Conservation (phyloP, 2,888 invertebrate genomes). For the Congeria kusceri region DNA sequence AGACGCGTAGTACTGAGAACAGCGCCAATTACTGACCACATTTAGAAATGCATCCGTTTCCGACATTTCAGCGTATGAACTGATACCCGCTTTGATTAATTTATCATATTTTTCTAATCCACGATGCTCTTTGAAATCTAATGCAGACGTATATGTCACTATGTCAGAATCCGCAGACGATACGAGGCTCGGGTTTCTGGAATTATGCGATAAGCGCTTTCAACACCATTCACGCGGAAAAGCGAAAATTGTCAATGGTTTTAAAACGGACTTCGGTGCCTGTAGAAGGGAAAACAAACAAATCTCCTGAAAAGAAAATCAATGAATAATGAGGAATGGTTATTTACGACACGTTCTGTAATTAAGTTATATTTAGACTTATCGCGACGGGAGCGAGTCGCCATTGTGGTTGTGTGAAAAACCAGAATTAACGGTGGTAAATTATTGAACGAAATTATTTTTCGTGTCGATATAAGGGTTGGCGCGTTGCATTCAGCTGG, state of each 20-base stretch:
- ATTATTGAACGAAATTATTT: slow-evolving; percentile 61
- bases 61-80: too few species aligned
- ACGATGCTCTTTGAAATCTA: slow-evolving; percentile 40
- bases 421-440: slow-evolving; percentile 56
- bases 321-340: slow-evolving; percentile 33
- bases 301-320: slow-evolving; percentile 42
- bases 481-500: slow-evolving; percentile 15
- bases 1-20: too few species aligned
- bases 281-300: slow-evolving; percentile 48
- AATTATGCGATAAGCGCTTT: slow-evolving; percentile 48
- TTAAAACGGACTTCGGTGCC: slow-evolving; percentile 30
- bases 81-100: slow-evolving; percentile 8
- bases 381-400: slow-evolving; percentile 61
- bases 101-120: slow-evolving; percentile 27
- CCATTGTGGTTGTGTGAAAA: slow-evolving; percentile 63
- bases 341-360: slow-evolving; percentile 50
- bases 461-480: slow-evolving; percentile 19
- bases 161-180: slow-evolving; percentile 9
- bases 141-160: slow-evolving; percentile 31
- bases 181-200: slow-evolving; percentile 32
- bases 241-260: slow-evolving; percentile 43
- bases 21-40: too few species aligned
- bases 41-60: too few species aligned
- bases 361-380: slow-evolving; percentile 60
- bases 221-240: slow-evolving; percentile 48